Evolutionary conservation across 2,888 invertebrate genomes (phyloP), one percentile per base, ranked within the genome.

Genomic region (Catocala sponsa): DNA sequence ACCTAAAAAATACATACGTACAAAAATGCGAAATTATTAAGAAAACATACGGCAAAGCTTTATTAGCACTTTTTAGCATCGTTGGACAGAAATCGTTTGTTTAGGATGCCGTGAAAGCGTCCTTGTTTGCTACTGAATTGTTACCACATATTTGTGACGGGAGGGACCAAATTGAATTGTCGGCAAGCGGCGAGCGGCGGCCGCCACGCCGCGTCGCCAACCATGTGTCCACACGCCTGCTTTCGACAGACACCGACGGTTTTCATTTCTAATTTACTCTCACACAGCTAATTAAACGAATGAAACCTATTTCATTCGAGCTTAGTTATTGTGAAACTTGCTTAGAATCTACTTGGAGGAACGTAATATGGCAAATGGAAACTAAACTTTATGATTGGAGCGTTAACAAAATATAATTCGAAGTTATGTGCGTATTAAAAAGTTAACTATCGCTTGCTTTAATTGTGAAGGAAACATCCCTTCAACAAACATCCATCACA

Each of bases 131-230:
- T 35, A 41, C 56, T 49, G 56, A 59, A 65, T 74, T 71, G 77
- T 66, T 64, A 61, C 49, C 49, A 59, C 57, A 57, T 72, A 62
- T 71, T 74, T 78, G 71, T 74, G 76, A 76, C 72, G 68, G 65
- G 68, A 55, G 52, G 56, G 59, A 67, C 69, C 60, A 81, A 83
- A 84, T 82, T 81, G 74, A 82, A 85, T 82, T 79, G 78, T 71
- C 69, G 71, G 62, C 25, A 53, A 58, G 47, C 41, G 13, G 5
- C 7, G 32, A 42, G 41, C 42, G 10, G n/a, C 10, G 11, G 33
- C 52, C 35, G 33, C 44, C 47, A 47, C 25, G 41, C 15, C 32
- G 47, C 38, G 38, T n/a, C 25, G 54, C 49, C 10, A 38, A 55
- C 53, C 46, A 42, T 65, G 59, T 75, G 59, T 57, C 52, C 25